Base-by-base conservation (phyloP, 2,888 invertebrate species). In the Stenurella melanura region DNA sequence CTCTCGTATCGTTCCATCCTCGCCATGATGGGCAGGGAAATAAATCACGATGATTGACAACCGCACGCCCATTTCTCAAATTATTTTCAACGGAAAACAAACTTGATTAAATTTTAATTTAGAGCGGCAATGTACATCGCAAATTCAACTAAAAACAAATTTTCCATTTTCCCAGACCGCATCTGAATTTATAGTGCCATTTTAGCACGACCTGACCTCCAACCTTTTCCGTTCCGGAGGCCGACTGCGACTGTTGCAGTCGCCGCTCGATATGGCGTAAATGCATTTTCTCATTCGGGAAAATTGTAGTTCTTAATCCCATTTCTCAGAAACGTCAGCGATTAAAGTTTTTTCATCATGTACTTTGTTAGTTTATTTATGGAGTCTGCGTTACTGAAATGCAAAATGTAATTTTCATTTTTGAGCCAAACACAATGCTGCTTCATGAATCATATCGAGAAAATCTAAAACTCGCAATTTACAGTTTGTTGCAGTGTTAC, bases 161-260 rank as follows among this genome's bases (percentile, higher is more conserved):
- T 60, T 70, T 38, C 70, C 42, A 70, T 70, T 60, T 60, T 42
- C 70, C 70, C 60, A 26, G 26, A 21, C 42, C 70, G 60, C 70
- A 30, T 60, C 60, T 61, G 60, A 60, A 70, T 61, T 42, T 70
- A 61, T 60, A 70, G 70, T 42, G 60, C 19, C 26, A 30, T 56
- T 58, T 19, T 38, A 58, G 57, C 57, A 38, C 18, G 12, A 70
- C n/a, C 4, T 70, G 70, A 70, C 70, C 72, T 56, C 54, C 26
- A 63, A 72, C 72, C 61, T 72, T 72, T 18, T 19, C 61, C 11
- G 12, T n/a, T 63, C 58, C 54, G 72, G 63, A 72, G 72, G 15
- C 69, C 21, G 67, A 56, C 54, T 67, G 67, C 21, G 67, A 56
- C 54, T 67, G 67, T 50, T 54, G n/a, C 30, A 17, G n/a, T 42